Evolutionary conservation across 2,888 invertebrate species (phyloP).

Genomic region (Anoncus sp.): DNA sequence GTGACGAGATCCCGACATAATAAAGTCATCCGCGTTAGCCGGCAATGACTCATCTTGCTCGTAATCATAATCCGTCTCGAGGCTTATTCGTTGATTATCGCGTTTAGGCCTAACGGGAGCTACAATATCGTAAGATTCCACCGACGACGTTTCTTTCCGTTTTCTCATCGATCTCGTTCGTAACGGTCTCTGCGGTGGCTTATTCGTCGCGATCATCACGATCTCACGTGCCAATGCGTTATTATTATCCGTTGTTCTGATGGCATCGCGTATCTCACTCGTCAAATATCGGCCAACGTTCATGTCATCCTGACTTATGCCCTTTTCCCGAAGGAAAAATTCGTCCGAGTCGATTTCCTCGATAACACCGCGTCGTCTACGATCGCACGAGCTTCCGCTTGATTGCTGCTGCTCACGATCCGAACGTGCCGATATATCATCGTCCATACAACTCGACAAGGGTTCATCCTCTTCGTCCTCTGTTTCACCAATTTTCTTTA

Average conservation of each 20-base stretch:
- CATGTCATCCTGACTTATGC: constrained; percentile 92
- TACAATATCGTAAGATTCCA: constrained; percentile 70
- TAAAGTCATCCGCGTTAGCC: constrained; percentile 58
- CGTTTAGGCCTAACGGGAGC: constrained; percentile 84
- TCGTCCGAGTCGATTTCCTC: constrained; percentile 95
- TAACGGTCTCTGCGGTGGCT: constrained; percentile 76
- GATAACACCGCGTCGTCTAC: constrained; percentile 87
- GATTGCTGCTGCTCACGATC: constrained; percentile 85
- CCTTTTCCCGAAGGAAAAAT: constrained; percentile 93
- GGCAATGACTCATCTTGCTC: constrained; percentile 41
- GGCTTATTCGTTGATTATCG: constrained; percentile 72
- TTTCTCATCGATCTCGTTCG: constrained; percentile 75
- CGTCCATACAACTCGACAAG: constrained; percentile 70
- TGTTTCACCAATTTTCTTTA: constrained; percentile 29
- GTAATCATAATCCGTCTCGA: constrained; percentile 67
- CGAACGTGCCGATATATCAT: constrained; percentile 77
- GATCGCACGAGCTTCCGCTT: constrained; percentile 86
- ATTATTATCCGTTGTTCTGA: constrained; percentile 85
- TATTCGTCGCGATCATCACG: constrained; percentile 78
- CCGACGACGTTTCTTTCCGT: constrained; percentile 73
- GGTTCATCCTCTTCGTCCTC: constrained; percentile 67
- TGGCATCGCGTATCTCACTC: constrained; percentile 92
- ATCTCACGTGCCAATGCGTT: constrained; percentile 86
- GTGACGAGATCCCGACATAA: constrained; percentile 70
- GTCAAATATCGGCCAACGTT: constrained; percentile 91